Evolutionary conservation across 2,113 vertebrate species (phyloP).

Genomic region (Sisor rabdophorus): DNA sequence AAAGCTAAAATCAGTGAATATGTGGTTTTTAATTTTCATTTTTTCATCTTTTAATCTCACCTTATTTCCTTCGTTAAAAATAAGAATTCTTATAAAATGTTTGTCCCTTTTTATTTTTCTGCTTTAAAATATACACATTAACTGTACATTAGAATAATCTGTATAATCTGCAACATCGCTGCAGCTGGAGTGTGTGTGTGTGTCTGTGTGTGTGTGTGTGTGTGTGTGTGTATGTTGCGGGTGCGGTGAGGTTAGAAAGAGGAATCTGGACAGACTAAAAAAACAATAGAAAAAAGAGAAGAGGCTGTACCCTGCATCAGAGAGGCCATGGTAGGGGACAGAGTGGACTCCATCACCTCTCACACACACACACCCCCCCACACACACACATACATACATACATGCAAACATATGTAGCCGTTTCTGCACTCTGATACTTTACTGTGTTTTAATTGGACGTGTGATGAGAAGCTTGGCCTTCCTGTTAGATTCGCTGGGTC

Average conservation of each 20-base stretch:
- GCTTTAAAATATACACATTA: background rate
- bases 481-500: too few relatives aligned
- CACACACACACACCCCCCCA: too few relatives aligned
- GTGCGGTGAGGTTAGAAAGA: slow-evolving; percentile 15
- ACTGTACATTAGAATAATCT: background rate
- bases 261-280: slow-evolving; percentile 11
- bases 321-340: background rate
- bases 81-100: too few relatives aligned
- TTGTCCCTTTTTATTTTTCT: background rate
- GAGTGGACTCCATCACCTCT: background rate
- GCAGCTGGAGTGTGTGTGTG: background rate
- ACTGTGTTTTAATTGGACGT: too few relatives aligned
- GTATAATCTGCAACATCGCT: background rate
- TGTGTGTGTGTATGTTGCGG: background rate
- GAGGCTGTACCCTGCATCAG: background rate
- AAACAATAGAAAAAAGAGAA: background rate
- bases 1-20: background rate
- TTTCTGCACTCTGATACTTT: too few relatives aligned
- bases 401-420: background rate
- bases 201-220: background rate
- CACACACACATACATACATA: too few relatives aligned
- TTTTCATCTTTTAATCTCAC: background rate
- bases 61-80: background rate
- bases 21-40: background rate
- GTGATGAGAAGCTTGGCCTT: too few relatives aligned